Percentiles rank a stretch among this genome's conserved stretches.
Conservation (phyloP, 2,888 invertebrate species). For the Busseola fusca region DNA sequence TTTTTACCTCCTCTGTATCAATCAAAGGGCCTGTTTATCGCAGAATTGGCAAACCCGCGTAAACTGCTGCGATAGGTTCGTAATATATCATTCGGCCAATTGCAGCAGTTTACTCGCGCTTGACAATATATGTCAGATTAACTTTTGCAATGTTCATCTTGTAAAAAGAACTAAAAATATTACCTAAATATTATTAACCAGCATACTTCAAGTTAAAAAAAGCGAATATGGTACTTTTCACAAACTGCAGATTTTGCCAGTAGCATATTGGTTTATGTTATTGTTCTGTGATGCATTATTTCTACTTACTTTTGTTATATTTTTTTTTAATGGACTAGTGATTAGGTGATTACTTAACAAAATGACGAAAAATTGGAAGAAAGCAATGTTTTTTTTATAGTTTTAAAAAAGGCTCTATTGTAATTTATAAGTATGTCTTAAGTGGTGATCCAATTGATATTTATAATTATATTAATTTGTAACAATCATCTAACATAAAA, state of each 20-base stretch:
- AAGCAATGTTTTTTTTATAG: slow-evolving; percentile 49
- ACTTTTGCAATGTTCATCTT: neutral
- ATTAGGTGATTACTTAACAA: slow-evolving; percentile 54
- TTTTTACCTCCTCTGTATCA: neutral
- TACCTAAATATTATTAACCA: too few species aligned
- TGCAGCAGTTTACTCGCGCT: neutral
- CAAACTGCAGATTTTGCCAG: slow-evolving; percentile 21
- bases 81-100: neutral
- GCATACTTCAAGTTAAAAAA: neutral
- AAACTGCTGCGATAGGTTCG: neutral
- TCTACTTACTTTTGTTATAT: slow-evolving; percentile 73
- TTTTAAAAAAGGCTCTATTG: slow-evolving; percentile 55
- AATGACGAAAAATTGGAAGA: slow-evolving; percentile 29
- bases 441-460: slow-evolving; percentile 43
- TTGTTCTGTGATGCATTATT: slow-evolving; percentile 74
- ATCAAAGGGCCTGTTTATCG: neutral
- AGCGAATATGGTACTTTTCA: neutral
- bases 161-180: neutral
- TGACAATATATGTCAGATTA: neutral
- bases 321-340: slow-evolving; percentile 46
- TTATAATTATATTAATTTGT: slow-evolving; percentile 39
- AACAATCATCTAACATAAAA: slow-evolving; percentile 25
- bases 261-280: slow-evolving; percentile 61
- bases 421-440: slow-evolving; percentile 37
- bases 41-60: neutral